Percentiles rank a stretch among this genome's conserved stretches.
Evolutionary conservation across 2,113 vertebrate genomes (phyloP).

Genomic region (Chaetodon trifascialis): DNA sequence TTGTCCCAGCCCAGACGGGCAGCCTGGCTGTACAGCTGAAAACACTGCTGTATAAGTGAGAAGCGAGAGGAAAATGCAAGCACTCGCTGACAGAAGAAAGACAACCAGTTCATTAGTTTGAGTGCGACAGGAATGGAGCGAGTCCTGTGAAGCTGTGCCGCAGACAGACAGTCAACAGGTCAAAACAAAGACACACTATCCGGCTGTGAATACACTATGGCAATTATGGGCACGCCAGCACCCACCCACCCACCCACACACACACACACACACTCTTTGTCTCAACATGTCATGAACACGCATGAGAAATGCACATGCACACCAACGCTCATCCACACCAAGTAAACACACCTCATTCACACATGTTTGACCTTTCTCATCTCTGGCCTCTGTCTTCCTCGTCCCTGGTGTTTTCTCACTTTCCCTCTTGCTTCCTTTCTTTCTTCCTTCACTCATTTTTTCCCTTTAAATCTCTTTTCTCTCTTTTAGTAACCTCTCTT

Average conservation of each 20-base stretch:
- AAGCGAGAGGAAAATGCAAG: constrained; percentile 17
- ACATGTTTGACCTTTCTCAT: constrained; percentile 48
- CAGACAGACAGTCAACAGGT: constrained; percentile 53
- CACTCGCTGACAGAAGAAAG: constrained; percentile 2
- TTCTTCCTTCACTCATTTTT: constrained; percentile 21
- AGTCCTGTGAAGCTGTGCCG: constrained; percentile 42
- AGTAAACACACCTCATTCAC: constrained; percentile 50
- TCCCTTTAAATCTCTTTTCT: constrained; percentile 4
- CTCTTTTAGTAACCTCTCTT: constrained; percentile 15
- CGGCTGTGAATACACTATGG: constrained; percentile 17
- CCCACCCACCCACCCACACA: constrained; percentile 31
- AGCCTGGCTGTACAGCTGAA: background rate
- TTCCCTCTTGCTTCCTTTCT: constrained; percentile 42
- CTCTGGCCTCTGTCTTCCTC: constrained; percentile 32
- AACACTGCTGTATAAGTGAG: background rate
- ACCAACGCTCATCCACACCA: constrained; percentile 30
- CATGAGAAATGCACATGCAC: constrained; percentile 16
- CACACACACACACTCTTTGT: constrained; percentile 16
- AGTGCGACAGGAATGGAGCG: constrained; percentile 39
- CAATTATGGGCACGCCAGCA: constrained; percentile 1
- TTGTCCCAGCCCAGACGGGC: constrained; percentile 2
- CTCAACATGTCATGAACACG: constrained; percentile 9
- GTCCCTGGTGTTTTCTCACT: constrained; percentile 33
- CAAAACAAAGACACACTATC: constrained; percentile 23
- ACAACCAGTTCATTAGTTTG: constrained; percentile 37